A percentile compares a stretch with the other conserved stretches of the same genome.
phyloP scores from a whole-genome alignment of 2,113 vertebrate genomes.

The Calonectris borealis region DNA sequence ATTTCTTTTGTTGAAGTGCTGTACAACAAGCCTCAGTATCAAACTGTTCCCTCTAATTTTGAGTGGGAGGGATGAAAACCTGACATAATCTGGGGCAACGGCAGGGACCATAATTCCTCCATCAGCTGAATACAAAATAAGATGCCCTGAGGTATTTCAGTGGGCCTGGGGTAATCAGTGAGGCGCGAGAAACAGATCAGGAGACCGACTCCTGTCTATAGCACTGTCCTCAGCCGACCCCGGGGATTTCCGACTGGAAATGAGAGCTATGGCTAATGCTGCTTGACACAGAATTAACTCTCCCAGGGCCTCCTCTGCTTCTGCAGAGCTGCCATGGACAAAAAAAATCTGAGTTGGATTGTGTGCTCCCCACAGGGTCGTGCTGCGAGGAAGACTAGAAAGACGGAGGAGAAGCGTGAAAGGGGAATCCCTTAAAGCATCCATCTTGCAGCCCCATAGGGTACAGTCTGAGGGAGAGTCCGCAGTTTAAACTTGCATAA shows the following conservation, averaged over 20 bases:
- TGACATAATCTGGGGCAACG: background rate
- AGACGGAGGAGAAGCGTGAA: background rate
- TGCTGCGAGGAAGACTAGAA: background rate
- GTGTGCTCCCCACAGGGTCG: background rate
- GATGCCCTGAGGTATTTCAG: background rate
- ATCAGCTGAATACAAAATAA: background rate
- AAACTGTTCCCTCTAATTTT: background rate
- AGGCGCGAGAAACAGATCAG: background rate
- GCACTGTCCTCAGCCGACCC: constrained; percentile 45
- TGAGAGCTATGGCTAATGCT: constrained; percentile 57
- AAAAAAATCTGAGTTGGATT: background rate
- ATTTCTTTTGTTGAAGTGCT: background rate
- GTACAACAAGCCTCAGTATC: background rate
- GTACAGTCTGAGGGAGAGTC: background rate
- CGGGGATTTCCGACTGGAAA: constrained; percentile 59
- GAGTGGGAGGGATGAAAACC: background rate
- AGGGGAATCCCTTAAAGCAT: background rate
- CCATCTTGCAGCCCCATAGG: background rate
- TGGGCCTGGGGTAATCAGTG: background rate
- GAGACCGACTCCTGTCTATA: background rate
- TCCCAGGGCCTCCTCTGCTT: constrained; percentile 8
- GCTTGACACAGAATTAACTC: constrained; percentile 67
- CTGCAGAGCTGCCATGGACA: constrained; percentile 1
- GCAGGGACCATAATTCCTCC: background rate
- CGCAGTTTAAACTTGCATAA: background rate